Percentiles rank a stretch among this genome's conserved stretches.
Conservation (phyloP, 1,140 invertebrate genomes). For the Drosophila azteca region DNA sequence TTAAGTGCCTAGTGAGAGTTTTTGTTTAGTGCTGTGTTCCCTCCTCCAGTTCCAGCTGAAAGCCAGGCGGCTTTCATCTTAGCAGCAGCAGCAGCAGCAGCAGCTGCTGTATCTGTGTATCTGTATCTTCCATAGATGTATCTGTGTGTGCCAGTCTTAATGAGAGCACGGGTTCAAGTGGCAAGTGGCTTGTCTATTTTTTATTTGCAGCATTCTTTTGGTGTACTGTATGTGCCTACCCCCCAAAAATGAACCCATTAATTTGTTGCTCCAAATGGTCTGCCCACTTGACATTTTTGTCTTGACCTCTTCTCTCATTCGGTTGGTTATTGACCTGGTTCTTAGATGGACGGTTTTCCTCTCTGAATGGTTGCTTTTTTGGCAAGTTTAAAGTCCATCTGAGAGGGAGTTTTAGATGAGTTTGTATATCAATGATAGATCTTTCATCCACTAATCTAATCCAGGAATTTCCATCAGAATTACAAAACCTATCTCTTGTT, state of each 20-base stretch:
- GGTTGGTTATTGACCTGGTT: conserved; percentile 48
- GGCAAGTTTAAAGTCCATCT: not conserved
- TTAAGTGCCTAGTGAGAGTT: conserved; percentile 82
- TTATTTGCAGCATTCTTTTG: conserved; percentile 74
- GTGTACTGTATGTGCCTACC: not conserved
- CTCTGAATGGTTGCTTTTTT: not conserved
- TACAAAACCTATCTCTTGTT: no score
- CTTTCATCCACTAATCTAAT: no score
- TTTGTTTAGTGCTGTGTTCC: conserved; percentile 10
- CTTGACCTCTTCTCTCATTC: conserved; percentile 27
- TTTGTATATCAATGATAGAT: no score
- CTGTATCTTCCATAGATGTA: conserved; percentile 4
- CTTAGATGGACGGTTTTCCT: not conserved
- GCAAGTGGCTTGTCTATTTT: conserved; percentile 77
- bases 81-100: conserved; percentile 53
- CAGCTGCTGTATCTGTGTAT: conserved; percentile 46
- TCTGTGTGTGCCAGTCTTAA: conserved; percentile 39
- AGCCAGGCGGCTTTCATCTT: conserved; percentile 15
- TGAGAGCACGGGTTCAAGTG: conserved; percentile 77
- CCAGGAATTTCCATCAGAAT: no score
- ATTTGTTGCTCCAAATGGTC: conserved; percentile 64
- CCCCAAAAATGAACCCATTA: conserved; percentile 69
- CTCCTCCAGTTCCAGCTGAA: conserved; percentile 8
- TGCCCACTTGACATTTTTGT: conserved; percentile 54
- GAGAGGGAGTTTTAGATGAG: not conserved